Percentiles rank a stretch among this genome's conserved stretches.
Conservation (phyloP, 2,113 vertebrate genomes). For the Alectura lathami region DNA sequence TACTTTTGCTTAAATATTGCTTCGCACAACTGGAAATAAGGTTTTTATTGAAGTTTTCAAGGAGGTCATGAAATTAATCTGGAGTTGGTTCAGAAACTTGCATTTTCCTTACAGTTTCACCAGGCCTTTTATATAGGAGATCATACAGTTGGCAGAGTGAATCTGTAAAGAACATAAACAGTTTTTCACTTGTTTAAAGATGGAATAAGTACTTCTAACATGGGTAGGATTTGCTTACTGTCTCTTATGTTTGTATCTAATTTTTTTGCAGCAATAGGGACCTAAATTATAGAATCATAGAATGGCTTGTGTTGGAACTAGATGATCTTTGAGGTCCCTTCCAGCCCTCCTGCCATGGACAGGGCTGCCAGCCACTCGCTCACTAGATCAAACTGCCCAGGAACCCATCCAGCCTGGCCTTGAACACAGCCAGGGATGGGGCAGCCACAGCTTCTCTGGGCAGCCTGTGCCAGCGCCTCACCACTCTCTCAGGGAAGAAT, state of each 20-base stretch:
- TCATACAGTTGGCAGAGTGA: background rate
- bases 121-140: background rate
- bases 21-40: background rate
- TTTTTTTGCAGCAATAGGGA: background rate
- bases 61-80: background rate
- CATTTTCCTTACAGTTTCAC: background rate
- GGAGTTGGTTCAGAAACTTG: background rate
- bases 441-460: no score
- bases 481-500: no score
- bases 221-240: background rate
- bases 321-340: no score
- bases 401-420: no score
- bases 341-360: no score
- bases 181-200: background rate
- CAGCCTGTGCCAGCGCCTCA: no score
- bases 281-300: no score
- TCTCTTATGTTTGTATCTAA: background rate
- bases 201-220: background rate
- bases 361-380: no score
- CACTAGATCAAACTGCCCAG: no score
- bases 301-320: no score
- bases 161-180: background rate
- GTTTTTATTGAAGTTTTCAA: background rate
- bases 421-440: no score
- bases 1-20: background rate